These are phyloP conservation scores for Conus canariensis DNA, from an alignment of 2,888 invertebrate species.

Conservation along the genomic window DNA sequence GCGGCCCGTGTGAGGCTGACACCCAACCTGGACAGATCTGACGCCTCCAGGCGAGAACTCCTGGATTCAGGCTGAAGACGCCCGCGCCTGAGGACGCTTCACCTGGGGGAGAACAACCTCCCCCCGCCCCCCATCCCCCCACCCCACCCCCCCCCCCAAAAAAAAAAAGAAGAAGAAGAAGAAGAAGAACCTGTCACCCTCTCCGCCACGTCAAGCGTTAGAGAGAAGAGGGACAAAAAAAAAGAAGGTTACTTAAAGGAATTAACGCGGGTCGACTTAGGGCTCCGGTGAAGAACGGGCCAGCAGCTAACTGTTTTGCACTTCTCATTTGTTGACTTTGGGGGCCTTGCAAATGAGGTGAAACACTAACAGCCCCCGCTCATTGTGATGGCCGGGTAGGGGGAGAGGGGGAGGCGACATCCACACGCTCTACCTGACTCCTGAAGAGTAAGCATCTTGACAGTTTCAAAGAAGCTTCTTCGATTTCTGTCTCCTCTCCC, in stretches of 20 bases:
- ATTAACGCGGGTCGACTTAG: slow-evolving; percentile 23
- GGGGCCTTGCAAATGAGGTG: slow-evolving; percentile 29
- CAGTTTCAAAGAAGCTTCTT: slow-evolving; percentile 23
- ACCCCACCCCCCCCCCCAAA: no score
- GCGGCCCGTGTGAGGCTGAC: background rate
- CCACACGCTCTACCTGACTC: slow-evolving; percentile 19
- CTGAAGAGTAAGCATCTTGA: slow-evolving; percentile 16
- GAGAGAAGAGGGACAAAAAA: background rate
- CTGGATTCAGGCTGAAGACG: background rate
- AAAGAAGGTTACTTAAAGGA: background rate
- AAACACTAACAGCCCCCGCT: slow-evolving; percentile 33
- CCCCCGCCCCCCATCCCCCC: no score
- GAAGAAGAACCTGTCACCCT: background rate
- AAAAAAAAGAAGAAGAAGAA: background rate
- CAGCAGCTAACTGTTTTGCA: slow-evolving; percentile 30
- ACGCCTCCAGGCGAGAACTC: slow-evolving; percentile 10
- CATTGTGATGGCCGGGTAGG: background rate
- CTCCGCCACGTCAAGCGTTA: background rate
- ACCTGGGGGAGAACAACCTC: background rate
- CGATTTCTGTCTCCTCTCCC: background rate
- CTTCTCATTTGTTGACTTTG: slow-evolving; percentile 22
- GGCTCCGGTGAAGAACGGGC: background rate
- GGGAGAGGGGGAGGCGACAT: slow-evolving; percentile 4
- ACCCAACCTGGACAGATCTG: background rate
- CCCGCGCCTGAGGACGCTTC: background rate